Evolutionary conservation across 2,888 invertebrate species (phyloP).

Genomic region (Dasypogon diadema): DNA sequence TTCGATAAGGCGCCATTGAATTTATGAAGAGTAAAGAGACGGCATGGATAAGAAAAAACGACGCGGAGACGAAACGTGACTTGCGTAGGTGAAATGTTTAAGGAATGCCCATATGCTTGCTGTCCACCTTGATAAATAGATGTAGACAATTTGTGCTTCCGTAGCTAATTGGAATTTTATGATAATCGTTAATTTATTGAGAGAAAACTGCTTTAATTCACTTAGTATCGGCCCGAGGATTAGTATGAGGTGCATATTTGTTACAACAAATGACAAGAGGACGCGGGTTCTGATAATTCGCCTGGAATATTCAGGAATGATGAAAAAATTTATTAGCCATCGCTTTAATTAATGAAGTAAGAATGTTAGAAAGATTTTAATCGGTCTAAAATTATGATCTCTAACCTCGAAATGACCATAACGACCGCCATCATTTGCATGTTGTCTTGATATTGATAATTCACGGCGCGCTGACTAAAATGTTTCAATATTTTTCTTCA

Average conservation of each 20-base stretch:
- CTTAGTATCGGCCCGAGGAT: neutral
- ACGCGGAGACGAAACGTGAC: neutral
- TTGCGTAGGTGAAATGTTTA: constrained; percentile 36
- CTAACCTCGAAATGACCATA: neutral
- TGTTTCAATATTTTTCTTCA: neutral
- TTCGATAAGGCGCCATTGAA: constrained; percentile 38
- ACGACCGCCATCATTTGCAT: neutral
- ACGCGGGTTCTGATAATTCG: neutral
- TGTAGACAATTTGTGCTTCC: constrained; percentile 48
- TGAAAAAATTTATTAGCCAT: neutral
- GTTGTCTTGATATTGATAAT: neutral
- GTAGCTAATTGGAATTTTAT: constrained; percentile 48
- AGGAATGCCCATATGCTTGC: neutral
- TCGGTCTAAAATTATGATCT: constrained; percentile 6
- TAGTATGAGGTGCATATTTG: neutral
- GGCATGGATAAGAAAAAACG: neutral
- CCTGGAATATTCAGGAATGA: neutral
- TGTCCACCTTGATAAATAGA: constrained; percentile 30
- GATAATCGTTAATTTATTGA: constrained; percentile 35
- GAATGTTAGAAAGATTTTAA: constrained; percentile 12
- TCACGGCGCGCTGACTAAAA: neutral
- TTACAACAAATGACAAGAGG: neutral
- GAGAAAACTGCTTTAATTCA: constrained; percentile 22
- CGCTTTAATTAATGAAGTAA: neutral
- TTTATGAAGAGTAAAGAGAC: neutral